Evolutionary conservation across 2,797 vertebrate genomes (phyloP).

Genomic region (Lepilemur septentrionalis): DNA sequence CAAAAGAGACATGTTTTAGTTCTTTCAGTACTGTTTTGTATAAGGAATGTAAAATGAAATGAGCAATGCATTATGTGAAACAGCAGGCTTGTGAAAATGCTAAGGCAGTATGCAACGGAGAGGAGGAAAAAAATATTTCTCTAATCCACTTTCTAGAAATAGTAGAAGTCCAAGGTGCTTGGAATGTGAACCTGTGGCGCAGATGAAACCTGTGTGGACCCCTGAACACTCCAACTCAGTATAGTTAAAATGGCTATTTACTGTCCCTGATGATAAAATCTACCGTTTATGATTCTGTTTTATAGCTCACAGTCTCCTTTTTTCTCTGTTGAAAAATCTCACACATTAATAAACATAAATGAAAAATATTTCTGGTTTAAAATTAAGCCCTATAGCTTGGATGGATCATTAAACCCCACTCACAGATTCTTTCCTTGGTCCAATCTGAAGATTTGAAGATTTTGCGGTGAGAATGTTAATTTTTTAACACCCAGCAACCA

Average conservation of each 20-base stretch:
- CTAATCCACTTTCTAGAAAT: neutral
- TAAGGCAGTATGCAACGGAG: neutral
- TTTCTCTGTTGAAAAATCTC: constrained; percentile 1
- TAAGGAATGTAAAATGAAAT: neutral
- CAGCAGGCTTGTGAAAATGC: constrained; percentile 11
- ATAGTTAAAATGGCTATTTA: neutral
- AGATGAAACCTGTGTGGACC: neutral
- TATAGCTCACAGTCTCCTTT: constrained; percentile 23
- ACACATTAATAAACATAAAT: constrained; percentile 56
- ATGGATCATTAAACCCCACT: constrained; percentile 59
- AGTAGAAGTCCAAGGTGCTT: neutral
- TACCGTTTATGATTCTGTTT: constrained; percentile 17
- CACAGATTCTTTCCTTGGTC: constrained; percentile 15
- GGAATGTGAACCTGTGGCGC: neutral
- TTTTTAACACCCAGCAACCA: constrained; percentile 56
- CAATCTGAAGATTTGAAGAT: constrained; percentile 24
- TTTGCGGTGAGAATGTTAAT: constrained; percentile 60
- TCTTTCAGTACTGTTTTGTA: neutral
- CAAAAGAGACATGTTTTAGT: neutral
- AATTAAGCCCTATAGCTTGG: constrained; percentile 57
- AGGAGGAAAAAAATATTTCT: neutral
- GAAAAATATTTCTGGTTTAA: constrained; percentile 59
- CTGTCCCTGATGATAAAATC: neutral
- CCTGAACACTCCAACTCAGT: neutral
- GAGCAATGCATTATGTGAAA: neutral